These are phyloP conservation scores for Lampropteryx suffumata DNA, from an alignment of 2,888 invertebrate species.

Conservation along the genomic window DNA sequence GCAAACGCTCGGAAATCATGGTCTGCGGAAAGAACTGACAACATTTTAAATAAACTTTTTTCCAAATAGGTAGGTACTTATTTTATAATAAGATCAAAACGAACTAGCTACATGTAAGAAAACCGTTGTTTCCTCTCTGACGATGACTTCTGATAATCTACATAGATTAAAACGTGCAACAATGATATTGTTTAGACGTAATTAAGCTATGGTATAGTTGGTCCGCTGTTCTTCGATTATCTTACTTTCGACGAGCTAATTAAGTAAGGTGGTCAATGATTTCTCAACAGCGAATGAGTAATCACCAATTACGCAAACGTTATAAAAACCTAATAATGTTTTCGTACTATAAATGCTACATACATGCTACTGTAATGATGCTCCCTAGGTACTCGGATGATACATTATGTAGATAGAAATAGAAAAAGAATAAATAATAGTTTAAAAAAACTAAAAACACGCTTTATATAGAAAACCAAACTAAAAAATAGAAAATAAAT, in stretches of 20 bases:
- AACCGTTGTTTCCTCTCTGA: conserved; percentile 28
- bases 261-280: conserved; percentile 12
- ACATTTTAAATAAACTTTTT: conserved; percentile 8
- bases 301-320: no score
- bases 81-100: neutral
- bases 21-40: conserved; percentile 14
- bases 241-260: conserved; percentile 21
- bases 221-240: conserved; percentile 4
- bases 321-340: no score
- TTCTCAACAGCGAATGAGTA: conserved; percentile 2
- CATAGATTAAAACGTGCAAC: conserved; percentile 31
- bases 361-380: no score
- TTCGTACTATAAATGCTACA: no score
- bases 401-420: no score
- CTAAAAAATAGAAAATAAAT: no score
- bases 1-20: neutral
- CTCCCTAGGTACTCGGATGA: no score
- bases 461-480: no score
- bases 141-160: conserved; percentile 32
- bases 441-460: no score
- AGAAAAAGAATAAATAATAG: no score
- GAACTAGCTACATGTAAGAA: conserved; percentile 20
- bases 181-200: conserved; percentile 32
- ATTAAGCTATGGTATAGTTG: conserved; percentile 15
- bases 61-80: neutral